Conservation (phyloP, 2,888 invertebrate species). For the Xestia sexstrigata region DNA sequence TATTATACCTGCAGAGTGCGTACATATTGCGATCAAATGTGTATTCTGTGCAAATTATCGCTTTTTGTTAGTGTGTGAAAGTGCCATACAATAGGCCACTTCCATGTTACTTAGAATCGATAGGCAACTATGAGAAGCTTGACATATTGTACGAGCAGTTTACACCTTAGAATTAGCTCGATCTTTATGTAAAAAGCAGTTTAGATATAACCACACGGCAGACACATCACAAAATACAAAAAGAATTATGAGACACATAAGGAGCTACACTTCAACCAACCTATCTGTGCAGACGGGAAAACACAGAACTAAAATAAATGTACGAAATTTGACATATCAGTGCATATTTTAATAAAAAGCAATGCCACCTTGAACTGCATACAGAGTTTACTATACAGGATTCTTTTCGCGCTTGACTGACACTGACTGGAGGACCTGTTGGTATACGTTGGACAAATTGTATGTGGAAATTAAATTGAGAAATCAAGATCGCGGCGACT, state of each 20-base stretch:
- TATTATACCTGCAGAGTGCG: constrained; percentile 24
- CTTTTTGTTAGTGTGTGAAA: constrained; percentile 53
- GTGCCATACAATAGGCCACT: constrained; percentile 42
- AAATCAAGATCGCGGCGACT: not conserved
- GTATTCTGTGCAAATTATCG: constrained; percentile 53
- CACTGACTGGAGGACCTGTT: not conserved
- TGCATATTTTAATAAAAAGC: not conserved
- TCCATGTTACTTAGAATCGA: constrained; percentile 42
- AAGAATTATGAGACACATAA: not conserved
- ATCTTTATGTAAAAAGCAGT: not conserved
- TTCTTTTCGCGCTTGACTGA: not conserved
- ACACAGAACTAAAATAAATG: not conserved
- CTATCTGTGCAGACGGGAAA: not conserved
- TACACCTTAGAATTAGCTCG: constrained; percentile 17
- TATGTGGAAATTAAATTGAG: not conserved
- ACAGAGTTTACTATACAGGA: too few species aligned
- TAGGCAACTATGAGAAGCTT: constrained; percentile 26
- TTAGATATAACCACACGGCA: not conserved
- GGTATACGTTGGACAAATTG: not conserved
- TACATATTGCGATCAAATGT: constrained; percentile 40
- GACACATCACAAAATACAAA: not conserved
- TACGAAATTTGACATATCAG: not conserved
- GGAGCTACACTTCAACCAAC: not conserved
- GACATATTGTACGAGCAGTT: constrained; percentile 23
- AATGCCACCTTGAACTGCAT: not conserved